phyloP scores from a whole-genome alignment of 2,113 vertebrate species.

The Alexandromys fortis region DNA sequence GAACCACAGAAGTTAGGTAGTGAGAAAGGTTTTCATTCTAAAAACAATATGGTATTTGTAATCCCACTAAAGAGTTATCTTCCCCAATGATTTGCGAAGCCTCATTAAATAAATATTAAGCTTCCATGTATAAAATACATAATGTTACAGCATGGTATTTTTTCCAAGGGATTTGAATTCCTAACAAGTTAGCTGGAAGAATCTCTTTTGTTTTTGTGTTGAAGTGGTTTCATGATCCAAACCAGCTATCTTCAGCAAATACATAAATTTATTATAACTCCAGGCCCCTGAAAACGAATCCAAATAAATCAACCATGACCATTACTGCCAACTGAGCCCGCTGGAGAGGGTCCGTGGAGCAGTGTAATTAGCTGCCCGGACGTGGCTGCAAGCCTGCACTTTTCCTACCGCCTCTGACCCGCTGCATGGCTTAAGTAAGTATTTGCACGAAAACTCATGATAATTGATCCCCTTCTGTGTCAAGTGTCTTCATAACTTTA shows the following conservation, averaged over 20 bases:
- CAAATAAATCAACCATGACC: slow-evolving; percentile 88
- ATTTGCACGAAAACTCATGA: slow-evolving; percentile 92
- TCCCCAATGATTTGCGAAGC: not conserved
- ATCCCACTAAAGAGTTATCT: not conserved
- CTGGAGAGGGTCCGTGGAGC: slow-evolving; percentile 81
- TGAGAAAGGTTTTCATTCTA: not conserved
- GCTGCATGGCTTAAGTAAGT: slow-evolving; percentile 90
- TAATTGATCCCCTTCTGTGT: slow-evolving; percentile 93
- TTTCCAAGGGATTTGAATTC: slow-evolving; percentile 78
- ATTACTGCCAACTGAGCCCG: slow-evolving; percentile 84
- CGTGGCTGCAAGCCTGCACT: slow-evolving; percentile 85
- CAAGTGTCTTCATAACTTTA: slow-evolving; percentile 93
- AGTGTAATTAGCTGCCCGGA: slow-evolving; percentile 87
- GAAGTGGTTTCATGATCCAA: slow-evolving; percentile 88
- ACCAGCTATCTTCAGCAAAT: slow-evolving; percentile 89
- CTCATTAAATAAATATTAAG: not conserved
- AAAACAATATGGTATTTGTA: not conserved
- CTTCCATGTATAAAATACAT: not conserved
- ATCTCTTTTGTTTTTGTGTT: slow-evolving; percentile 89
- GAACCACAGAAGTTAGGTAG: not conserved
- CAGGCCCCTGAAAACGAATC: slow-evolving; percentile 86
- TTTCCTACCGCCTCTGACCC: slow-evolving; percentile 84
- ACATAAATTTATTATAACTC: slow-evolving; percentile 90
- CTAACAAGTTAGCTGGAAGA: slow-evolving; percentile 71
- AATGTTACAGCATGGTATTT: slow-evolving; percentile 64